A percentile compares a stretch with the other conserved stretches of the same genome.
Conservation (phyloP, 2,797 vertebrate genomes). For the Neomorphus geoffroyi region DNA sequence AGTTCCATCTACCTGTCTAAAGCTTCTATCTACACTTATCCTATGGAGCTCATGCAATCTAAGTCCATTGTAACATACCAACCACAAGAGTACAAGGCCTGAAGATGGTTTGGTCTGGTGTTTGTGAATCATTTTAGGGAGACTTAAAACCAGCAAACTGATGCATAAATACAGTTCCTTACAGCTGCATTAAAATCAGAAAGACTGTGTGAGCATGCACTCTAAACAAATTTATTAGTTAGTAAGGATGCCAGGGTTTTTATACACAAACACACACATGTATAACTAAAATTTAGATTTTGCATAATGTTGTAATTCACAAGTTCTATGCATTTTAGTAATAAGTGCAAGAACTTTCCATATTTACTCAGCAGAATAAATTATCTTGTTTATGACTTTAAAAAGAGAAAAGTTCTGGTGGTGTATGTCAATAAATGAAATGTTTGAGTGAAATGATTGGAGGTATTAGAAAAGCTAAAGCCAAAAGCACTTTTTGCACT, state of each 20-base stretch:
- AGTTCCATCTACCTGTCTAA: not conserved
- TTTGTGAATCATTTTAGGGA: not conserved
- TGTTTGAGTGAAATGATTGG: not conserved
- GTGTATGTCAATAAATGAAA: not conserved
- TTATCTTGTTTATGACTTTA: not conserved
- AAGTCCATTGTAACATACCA: not conserved
- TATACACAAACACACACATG: not conserved
- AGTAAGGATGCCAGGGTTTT: not conserved
- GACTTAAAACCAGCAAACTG: not conserved
- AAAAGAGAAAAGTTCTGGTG: not conserved
- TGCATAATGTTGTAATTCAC: not conserved
- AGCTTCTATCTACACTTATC: not conserved
- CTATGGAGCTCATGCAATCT: not conserved
- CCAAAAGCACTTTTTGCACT: not conserved
- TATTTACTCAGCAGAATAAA: not conserved
- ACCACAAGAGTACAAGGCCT: not conserved
- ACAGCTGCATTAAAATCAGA: not conserved
- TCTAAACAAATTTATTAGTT: not conserved
- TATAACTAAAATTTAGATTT: not conserved
- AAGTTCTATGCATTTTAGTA: not conserved
- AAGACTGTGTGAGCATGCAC: not conserved
- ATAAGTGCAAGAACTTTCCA: not conserved
- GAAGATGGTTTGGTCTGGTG: not conserved
- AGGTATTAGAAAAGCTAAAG: not conserved
- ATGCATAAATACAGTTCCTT: not conserved